phyloP scores from a whole-genome alignment of 2,113 vertebrate species.

The Rhabdornis inornatus region DNA sequence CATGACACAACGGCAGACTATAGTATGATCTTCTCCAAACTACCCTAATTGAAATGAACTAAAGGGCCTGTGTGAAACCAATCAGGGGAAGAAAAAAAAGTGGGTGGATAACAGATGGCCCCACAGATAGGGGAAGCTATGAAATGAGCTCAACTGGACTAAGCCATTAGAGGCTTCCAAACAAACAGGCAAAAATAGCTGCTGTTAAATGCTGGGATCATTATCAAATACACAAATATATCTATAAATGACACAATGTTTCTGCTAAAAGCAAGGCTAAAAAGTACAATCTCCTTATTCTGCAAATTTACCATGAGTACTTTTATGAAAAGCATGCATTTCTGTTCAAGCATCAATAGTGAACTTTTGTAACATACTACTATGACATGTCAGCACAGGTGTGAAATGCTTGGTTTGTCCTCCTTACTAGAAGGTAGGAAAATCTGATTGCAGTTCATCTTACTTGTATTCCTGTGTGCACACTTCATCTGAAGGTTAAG shows the following conservation, averaged over 20 bases:
- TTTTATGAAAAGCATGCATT: not conserved
- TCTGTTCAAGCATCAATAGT: not conserved
- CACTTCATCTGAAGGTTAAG: not conserved
- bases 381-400: not conserved
- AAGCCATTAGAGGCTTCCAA: not conserved
- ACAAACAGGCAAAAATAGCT: not conserved
- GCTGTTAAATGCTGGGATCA: not conserved
- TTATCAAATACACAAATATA: not conserved
- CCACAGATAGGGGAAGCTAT: not conserved
- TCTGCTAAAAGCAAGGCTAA: not conserved
- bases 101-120: constrained; percentile 31
- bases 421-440: not conserved
- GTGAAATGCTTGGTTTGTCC: not conserved
- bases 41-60: not conserved
- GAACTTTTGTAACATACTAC: not conserved
- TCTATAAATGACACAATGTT: not conserved
- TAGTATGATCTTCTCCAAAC: not conserved
- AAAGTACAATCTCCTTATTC: not conserved
- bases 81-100: not conserved
- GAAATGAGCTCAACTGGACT: constrained; percentile 25
- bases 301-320: not conserved
- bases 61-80: not conserved
- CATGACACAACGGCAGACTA: not conserved
- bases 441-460: not conserved
- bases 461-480: not conserved